Evolutionary conservation across 92 coral and sea anemone genomes (phyloP).

Genomic region (Desmophyllum pertusum): DNA sequence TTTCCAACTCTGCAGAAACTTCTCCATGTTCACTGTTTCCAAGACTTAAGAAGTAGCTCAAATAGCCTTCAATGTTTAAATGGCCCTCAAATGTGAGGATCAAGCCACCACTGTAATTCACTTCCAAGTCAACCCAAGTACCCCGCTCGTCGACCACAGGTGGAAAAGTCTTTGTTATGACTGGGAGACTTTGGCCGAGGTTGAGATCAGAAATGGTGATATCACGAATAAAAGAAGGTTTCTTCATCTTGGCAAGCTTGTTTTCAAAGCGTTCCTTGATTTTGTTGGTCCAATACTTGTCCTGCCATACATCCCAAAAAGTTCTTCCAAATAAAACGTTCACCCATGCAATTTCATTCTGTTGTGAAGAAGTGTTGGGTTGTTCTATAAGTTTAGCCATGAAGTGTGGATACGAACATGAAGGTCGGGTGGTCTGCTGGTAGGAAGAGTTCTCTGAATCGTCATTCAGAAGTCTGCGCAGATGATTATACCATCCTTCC

Average conservation of each 20-base stretch:
- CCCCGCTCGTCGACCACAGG: slow-evolving; percentile 90
- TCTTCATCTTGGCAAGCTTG: slow-evolving; percentile 83
- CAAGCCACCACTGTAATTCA: slow-evolving; percentile 91
- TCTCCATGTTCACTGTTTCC: slow-evolving; percentile 70
- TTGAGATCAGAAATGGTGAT: slow-evolving; percentile 87
- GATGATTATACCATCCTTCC: slow-evolving; percentile 91
- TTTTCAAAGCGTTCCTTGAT: slow-evolving; percentile 93
- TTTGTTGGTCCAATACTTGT: slow-evolving; percentile 95
- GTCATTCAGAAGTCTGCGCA: slow-evolving; percentile 56
- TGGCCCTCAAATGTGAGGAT: slow-evolving; percentile 91
- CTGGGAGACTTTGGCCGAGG: slow-evolving; percentile 89
- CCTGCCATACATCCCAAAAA: slow-evolving; percentile 99
- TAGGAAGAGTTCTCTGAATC: slow-evolving; percentile 32
- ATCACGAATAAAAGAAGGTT: slow-evolving; percentile 95
- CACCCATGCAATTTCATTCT: slow-evolving; percentile 90
- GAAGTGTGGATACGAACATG: slow-evolving; percentile 86
- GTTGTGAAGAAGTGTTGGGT: slow-evolving; percentile 68
- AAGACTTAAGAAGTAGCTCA: slow-evolving; percentile 78
- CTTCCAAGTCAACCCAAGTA: slow-evolving; percentile 97
- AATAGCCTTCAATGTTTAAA: slow-evolving; percentile 91
- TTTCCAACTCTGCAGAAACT: slow-evolving; percentile 76
- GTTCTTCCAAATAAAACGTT: slow-evolving; percentile 91
- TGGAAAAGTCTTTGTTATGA: slow-evolving; percentile 78
- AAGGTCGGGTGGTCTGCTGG: slow-evolving; percentile 10
- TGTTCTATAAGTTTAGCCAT: slow-evolving; percentile 80